These are phyloP conservation scores for Amphipyra tragopoginis DNA, from an alignment of 2,888 invertebrate species.

Conservation along the genomic window DNA sequence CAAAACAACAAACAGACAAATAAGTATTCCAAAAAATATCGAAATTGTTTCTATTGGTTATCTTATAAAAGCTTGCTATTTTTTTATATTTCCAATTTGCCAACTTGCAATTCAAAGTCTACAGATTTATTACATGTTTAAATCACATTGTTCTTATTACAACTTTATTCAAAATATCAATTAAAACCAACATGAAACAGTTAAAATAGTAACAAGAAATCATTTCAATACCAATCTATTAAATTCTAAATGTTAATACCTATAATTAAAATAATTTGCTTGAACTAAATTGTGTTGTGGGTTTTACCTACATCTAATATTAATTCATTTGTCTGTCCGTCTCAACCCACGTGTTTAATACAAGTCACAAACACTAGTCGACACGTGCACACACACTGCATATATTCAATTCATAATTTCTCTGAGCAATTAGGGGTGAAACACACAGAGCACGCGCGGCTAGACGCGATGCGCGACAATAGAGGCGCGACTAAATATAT, in stretches of 20 bases:
- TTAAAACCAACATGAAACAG: background rate
- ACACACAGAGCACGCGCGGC: constrained; percentile 15
- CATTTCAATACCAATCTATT: constrained; percentile 8
- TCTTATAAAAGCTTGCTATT: too few species aligned
- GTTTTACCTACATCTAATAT: constrained; percentile 2
- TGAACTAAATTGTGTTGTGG: constrained; percentile 12
- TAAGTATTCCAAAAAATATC: too few species aligned
- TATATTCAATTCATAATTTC: constrained; percentile 1
- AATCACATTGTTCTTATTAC: too few species aligned
- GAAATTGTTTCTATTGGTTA: too few species aligned
- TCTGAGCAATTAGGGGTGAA: constrained; percentile 20
- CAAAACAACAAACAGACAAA: too few species aligned
- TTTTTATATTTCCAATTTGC: too few species aligned
- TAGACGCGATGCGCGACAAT: constrained; percentile 1
- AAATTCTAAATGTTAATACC: constrained; percentile 16
- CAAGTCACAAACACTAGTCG: background rate
- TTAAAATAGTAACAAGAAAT: constrained; percentile 8
- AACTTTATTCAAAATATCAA: too few species aligned
- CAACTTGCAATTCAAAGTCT: too few species aligned
- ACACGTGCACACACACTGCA: background rate
- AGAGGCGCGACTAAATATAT: constrained; percentile 9
- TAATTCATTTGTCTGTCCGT: constrained; percentile 17
- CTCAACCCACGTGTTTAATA: background rate
- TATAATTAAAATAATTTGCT: constrained; percentile 33
- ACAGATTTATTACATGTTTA: too few species aligned